Evolutionary conservation across 2,888 invertebrate species (phyloP).

Genomic region (Caradrina kadenii): DNA sequence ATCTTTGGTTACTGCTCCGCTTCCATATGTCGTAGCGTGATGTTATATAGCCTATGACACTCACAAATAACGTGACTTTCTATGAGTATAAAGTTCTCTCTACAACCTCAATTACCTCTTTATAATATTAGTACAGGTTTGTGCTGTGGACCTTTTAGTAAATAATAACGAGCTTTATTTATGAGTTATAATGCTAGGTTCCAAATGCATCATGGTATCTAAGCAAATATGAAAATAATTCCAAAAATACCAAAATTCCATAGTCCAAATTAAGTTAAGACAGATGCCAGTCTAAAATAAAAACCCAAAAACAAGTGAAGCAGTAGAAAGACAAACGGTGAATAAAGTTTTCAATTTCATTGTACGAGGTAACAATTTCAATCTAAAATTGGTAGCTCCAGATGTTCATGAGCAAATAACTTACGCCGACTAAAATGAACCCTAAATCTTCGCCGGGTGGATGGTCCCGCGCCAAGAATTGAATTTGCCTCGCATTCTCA

Average conservation of each 20-base stretch:
- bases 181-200: not conserved
- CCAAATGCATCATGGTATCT: not conserved
- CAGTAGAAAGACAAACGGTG: conserved; percentile 57
- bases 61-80: too few relatives aligned
- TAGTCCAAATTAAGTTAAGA: conserved; percentile 11
- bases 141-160: not conserved
- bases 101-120: too few relatives aligned
- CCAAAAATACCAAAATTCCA: conserved; percentile 8
- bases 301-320: conserved; percentile 45
- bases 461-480: conserved; percentile 85
- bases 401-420: conserved; percentile 88
- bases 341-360: conserved; percentile 78
- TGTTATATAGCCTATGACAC: too few relatives aligned
- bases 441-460: conserved; percentile 84
- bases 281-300: conserved; percentile 35
- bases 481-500: conserved; percentile 81
- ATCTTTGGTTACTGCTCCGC: too few relatives aligned
- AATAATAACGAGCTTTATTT: not conserved
- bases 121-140: too few relatives aligned
- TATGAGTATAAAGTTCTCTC: too few relatives aligned
- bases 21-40: too few relatives aligned
- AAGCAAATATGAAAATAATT: not conserved
- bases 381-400: conserved; percentile 83
- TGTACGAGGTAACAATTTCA: conserved; percentile 80
- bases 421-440: conserved; percentile 86